Percentiles rank a stretch among this genome's conserved stretches.
Conservation (phyloP, 1,140 invertebrate genomes). For the Tetraneura akinire region DNA sequence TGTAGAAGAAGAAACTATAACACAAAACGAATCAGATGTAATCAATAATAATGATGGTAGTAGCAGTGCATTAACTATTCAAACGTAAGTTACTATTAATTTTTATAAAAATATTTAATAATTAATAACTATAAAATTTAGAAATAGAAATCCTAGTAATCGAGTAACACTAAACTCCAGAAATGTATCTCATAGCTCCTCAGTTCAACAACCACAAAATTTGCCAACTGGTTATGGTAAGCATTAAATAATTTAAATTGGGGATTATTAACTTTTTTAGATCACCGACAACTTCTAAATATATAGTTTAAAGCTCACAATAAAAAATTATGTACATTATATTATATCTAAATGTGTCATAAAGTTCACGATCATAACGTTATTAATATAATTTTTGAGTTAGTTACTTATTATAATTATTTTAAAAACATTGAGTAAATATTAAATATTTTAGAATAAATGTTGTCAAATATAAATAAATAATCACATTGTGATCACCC, state of each 20-base stretch:
- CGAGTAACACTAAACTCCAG: conserved; percentile 8
- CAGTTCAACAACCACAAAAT: conserved; percentile 59
- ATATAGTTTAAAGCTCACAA: no score
- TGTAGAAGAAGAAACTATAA: conserved; percentile 7
- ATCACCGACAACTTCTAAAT: no score
- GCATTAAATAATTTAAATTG: neutral
- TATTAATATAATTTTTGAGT: no score
- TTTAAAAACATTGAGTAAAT: no score
- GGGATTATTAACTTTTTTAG: no score
- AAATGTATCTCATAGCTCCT: conserved; percentile 41
- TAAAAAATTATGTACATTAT: no score
- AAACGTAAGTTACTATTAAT: conserved; percentile 26
- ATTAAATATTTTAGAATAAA: no score
- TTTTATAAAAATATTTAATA: neutral
- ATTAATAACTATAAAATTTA: neutral
- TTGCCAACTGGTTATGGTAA: conserved; percentile 65
- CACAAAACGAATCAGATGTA: conserved; percentile 37
- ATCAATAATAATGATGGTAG: conserved; percentile 42
- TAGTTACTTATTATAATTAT: no score
- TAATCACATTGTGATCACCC: no score
- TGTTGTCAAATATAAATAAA: no score
- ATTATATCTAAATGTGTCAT: no score
- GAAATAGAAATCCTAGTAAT: conserved; percentile 34
- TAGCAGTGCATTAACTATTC: neutral
- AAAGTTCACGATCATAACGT: no score